A percentile compares a stretch with the other conserved stretches of the same genome.
Evolutionary conservation across 2,888 invertebrate species (phyloP).

Genomic region (Cheilosia soror): DNA sequence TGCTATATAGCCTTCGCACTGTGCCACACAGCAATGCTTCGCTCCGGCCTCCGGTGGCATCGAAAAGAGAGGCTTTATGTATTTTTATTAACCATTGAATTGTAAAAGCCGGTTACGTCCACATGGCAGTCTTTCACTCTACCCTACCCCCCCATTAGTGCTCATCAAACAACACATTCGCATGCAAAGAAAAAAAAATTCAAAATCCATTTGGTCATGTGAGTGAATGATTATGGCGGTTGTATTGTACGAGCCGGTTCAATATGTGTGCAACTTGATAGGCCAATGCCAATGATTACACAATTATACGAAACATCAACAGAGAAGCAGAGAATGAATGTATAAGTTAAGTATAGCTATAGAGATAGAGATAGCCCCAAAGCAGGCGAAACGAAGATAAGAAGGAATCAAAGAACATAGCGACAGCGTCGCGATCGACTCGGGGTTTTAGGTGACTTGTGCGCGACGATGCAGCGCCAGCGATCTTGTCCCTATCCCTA

Average conservation of each 20-base stretch:
- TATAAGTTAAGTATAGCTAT: neutral
- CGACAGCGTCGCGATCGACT: neutral
- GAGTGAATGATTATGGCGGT: conserved; percentile 14
- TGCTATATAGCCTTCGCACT: conserved; percentile 2
- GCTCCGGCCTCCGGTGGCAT: neutral
- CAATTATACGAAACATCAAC: conserved; percentile 66
- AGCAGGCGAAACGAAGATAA: conserved; percentile 13
- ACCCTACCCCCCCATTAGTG: neutral
- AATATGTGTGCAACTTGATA: conserved; percentile 28
- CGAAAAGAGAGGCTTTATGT: conserved; percentile 7
- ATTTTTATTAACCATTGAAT: conserved; percentile 58
- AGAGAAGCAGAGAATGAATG: conserved; percentile 38
- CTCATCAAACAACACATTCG: neutral
- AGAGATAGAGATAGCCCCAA: neutral
- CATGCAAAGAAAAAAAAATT: conserved; percentile 10
- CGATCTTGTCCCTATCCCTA: conserved; percentile 23
- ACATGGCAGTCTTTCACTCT: conserved; percentile 49
- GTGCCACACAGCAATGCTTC: neutral
- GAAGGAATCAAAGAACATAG: conserved; percentile 20
- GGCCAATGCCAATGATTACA: conserved; percentile 71
- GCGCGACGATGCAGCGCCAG: neutral
- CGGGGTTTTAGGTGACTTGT: neutral
- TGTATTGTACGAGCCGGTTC: conserved; percentile 47
- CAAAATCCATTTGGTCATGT: conserved; percentile 55
- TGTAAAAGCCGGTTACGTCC: conserved; percentile 55